These are phyloP conservation scores for Pongo pygmaeus DNA, from an alignment of 2,113 vertebrate genomes.

Conservation along the genomic window DNA sequence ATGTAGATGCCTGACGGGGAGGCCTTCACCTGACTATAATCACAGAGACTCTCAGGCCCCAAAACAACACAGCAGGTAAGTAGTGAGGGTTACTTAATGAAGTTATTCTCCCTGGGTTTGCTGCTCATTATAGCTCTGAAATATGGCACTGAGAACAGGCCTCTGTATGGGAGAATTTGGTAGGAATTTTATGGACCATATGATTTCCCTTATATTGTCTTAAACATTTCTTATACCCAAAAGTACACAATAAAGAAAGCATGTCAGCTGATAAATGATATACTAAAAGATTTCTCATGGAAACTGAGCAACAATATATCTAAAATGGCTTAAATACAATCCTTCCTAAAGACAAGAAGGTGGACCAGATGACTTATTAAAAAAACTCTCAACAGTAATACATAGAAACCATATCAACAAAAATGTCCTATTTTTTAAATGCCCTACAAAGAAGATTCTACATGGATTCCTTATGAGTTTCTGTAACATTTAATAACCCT, in stretches of 20 bases:
- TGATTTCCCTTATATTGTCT: not conserved
- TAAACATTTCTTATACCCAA: not conserved
- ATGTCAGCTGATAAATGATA: not conserved
- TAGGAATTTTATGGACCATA: not conserved
- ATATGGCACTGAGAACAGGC: not conserved
- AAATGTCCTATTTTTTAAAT: not conserved
- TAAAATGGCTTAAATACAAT: not conserved
- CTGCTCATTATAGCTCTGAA: not conserved
- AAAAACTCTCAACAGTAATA: not conserved
- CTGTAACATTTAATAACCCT: not conserved
- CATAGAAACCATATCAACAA: not conserved
- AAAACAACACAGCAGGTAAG: too few relatives aligned
- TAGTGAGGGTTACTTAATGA: not conserved
- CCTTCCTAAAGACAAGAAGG: not conserved
- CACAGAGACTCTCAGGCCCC: not conserved
- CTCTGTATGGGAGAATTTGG: not conserved
- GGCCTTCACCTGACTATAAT: fast-evolving
- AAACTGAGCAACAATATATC: not conserved
- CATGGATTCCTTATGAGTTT: not conserved
- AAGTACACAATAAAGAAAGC: not conserved
- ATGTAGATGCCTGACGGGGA: fast-evolving
- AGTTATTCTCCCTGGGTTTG: not conserved
- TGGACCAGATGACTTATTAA: not conserved
- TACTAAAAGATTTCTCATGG: not conserved
- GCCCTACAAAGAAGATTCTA: not conserved